These are phyloP conservation scores for Tragelaphus buxtoni DNA, from an alignment of 2,113 vertebrate genomes.

Conservation along the genomic window DNA sequence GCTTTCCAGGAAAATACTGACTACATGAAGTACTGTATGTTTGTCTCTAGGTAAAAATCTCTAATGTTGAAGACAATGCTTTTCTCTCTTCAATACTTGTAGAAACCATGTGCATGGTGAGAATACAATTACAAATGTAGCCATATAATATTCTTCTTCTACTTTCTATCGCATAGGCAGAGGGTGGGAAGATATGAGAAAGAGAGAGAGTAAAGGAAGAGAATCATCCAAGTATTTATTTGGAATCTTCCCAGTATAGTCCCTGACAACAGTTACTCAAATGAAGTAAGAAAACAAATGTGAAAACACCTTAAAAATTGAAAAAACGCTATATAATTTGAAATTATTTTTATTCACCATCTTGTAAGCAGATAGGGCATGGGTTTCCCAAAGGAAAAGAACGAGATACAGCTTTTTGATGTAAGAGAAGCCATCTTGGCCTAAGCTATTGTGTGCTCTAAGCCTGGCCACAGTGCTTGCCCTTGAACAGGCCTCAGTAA, in stretches of 20 bases:
- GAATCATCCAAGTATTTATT: not conserved
- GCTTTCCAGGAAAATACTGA: not conserved
- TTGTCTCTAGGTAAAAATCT: not conserved
- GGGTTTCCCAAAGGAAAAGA: not conserved
- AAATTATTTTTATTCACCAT: not conserved
- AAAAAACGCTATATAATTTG: not conserved
- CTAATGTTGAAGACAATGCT: not conserved
- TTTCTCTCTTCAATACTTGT: not conserved
- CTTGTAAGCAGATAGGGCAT: not conserved
- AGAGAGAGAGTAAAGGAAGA: not conserved
- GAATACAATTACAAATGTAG: not conserved
- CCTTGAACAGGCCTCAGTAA: not conserved
- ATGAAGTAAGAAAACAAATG: not conserved
- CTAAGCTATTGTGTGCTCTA: not conserved
- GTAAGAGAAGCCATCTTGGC: not conserved
- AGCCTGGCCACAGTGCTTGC: not conserved
- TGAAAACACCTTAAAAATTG: not conserved
- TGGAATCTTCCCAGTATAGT: not conserved
- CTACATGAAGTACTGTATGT: not conserved
- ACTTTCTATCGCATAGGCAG: not conserved
- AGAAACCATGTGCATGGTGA: not conserved
- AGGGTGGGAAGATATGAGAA: not conserved
- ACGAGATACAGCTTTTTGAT: not conserved
- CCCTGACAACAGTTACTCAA: not conserved
- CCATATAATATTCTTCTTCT: not conserved